Base-by-base conservation (phyloP, 2,888 invertebrate genomes). In the Cataglyphis livida region DNA sequence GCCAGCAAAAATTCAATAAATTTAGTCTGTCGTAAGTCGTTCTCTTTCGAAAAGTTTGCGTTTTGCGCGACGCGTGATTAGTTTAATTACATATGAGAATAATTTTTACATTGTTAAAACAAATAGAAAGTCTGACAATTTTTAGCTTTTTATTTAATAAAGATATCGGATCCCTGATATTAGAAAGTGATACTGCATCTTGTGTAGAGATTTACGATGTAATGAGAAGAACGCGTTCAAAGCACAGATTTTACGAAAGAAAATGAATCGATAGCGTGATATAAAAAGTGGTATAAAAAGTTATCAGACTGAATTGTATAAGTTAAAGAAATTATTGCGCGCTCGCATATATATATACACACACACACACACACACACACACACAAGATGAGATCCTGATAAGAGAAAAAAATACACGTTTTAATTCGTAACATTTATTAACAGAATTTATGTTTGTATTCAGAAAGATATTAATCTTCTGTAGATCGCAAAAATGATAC, bases 131-230 rank as follows among this genome's bases (percentile, higher is more conserved):
- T 79, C 1, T 18, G 64, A 85, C 66, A 71, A 61, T 83, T 87
- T 84, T 88, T 79, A 78, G 76, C 89, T 89, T 89, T 89, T 86
- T 84, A 87, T 81, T 81, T 65, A 84, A 83, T 83, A 79, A 81
- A 78, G 61, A 76, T 64, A 83, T 38, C 57, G 28, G 28, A 74
- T 65, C 0, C 70, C 57, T 15, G 57, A 84, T 85, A 44, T 79
- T 73, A 78, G 81, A 87, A 87, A 87, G 87, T 75, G 57, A 81
- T 57, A 57, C 15, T 44, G 21, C 15, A 21, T 15, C 32, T 59
- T 9, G 28, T 18, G 12, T 44, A 25, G 35, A 70, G 18, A 76
- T 66, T 62, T 21, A 15, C 41, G 15, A 51, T 12, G 7, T 12
- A 15, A 5, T 3, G n/a, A 66, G 57, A 78, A 54, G 54, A 78